Conservation (phyloP, 2,797 vertebrate species). For the Rhabdophis nuchalis region DNA sequence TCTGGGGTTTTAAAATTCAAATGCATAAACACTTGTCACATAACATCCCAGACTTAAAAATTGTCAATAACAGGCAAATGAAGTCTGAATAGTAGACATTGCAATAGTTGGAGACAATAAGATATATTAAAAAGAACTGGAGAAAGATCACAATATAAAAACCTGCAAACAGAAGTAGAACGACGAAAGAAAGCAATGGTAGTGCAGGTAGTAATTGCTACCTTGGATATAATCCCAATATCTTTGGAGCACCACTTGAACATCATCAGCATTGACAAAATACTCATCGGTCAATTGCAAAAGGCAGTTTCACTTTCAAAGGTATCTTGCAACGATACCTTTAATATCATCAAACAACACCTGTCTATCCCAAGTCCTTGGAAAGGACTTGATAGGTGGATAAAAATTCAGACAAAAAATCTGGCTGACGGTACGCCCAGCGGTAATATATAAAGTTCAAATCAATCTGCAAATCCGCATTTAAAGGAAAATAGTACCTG, state of each 20-base stretch:
- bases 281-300: not conserved
- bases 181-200: not conserved
- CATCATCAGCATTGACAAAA: not conserved
- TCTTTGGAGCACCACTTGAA: not conserved
- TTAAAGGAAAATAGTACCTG: not conserved
- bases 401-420: not conserved
- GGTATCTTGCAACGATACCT: not conserved
- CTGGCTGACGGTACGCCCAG: not conserved
- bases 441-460: not conserved
- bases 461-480: not conserved
- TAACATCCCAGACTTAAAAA: too few relatives aligned
- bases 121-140: too few relatives aligned
- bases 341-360: not conserved
- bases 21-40: too few relatives aligned
- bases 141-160: too few relatives aligned
- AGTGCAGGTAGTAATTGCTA: not conserved
- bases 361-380: not conserved
- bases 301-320: not conserved
- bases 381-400: not conserved
- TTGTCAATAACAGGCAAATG: too few relatives aligned
- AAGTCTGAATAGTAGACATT: too few relatives aligned
- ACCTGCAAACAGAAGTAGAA: not conserved
- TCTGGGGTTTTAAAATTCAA: too few relatives aligned
- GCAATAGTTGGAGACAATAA: too few relatives aligned
- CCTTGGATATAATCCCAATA: not conserved